Percentiles rank a stretch among this genome's conserved stretches.
Evolutionary conservation across 2,113 vertebrate species (phyloP).

Genomic region (Epinephelus fuscoguttatus): DNA sequence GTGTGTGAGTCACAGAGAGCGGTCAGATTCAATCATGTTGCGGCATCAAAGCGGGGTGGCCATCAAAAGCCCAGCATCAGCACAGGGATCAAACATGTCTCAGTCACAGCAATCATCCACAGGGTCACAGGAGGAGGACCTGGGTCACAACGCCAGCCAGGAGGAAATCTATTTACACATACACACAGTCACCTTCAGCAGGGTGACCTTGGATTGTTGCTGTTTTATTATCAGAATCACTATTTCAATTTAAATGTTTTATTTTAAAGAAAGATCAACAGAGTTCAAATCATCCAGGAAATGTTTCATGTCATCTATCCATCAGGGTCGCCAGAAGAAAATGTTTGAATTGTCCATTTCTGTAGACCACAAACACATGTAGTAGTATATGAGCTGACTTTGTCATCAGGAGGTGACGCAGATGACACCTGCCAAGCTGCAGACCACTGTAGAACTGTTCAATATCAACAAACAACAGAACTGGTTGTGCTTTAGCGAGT

Average conservation of each 20-base stretch:
- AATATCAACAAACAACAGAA: too few species aligned
- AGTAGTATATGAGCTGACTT: too few species aligned
- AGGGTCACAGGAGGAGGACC: slow-evolving; percentile 58
- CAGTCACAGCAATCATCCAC: slow-evolving; percentile 67
- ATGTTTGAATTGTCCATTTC: too few species aligned
- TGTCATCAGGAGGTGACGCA: too few species aligned
- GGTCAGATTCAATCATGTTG: slow-evolving; percentile 63
- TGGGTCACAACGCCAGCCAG: slow-evolving; percentile 50
- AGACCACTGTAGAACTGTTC: too few species aligned
- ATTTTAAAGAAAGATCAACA: background rate
- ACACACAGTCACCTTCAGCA: slow-evolving; percentile 47
- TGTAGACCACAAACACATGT: too few species aligned
- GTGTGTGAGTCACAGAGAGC: slow-evolving; percentile 57
- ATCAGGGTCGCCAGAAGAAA: too few species aligned
- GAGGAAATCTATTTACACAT: slow-evolving; percentile 63
- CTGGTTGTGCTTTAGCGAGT: too few species aligned
- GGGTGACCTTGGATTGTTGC: slow-evolving; percentile 49
- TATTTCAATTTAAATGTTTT: too few species aligned
- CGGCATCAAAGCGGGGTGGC: slow-evolving; percentile 64
- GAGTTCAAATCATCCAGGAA: background rate
- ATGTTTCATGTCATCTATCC: background rate
- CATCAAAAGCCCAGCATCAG: slow-evolving; percentile 73
- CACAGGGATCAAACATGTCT: slow-evolving; percentile 67
- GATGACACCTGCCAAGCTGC: too few species aligned
- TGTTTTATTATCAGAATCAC: background rate